Base-by-base conservation (phyloP, 35 echinoderm and acorn worm genomes). In the Eucidaris tribuloides region DNA sequence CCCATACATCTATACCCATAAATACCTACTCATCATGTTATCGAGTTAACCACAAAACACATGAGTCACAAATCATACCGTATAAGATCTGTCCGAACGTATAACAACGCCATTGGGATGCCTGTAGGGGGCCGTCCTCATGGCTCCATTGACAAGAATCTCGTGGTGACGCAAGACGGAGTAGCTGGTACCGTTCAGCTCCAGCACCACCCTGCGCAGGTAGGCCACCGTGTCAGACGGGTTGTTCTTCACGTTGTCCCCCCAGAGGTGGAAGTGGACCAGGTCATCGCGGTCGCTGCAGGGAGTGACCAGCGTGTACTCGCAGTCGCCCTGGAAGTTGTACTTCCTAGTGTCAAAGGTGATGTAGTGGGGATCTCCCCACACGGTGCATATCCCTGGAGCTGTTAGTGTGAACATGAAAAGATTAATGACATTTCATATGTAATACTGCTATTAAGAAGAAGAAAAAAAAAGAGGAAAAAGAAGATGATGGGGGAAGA, bases 311-410 rank as follows among this genome's bases (percentile, higher is more conserved):
- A 92, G 52, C 4, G 74, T 79, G 78, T 92, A 92, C 45, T 92
- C 82, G 70, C 89, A 92, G 52, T 80, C 83, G 29, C 89, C 89
- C 28, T 92, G 89, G 83, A 85, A 92, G 83, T 92, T 62, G 46
- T 92, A 83, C 19, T 49, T 60, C 15, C 62, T 29, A 25, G 44
- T 46, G 60, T 92, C 89, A 60, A 92, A 92, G 11, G 78, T 92
- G 39, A 64, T 40, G 43, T 92, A 92, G 64, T 92, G 89, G 59
- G 89, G 89, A 77, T 92, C 89, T 56, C 89, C 89, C 89, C 83
- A 92, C 15, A 77, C 77, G 30, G 62, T 92, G 38, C 89, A 92
- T 34, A 78, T n/a, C 13, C 79, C 83, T 29, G 82, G 76, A 71
- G 60, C 89, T 92, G 46, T 54, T n/a, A n/a, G n/a, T n/a, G n/a